These are phyloP conservation scores for Agrotis ipsilon DNA, from an alignment of 2,888 invertebrate species.

Conservation along the genomic window DNA sequence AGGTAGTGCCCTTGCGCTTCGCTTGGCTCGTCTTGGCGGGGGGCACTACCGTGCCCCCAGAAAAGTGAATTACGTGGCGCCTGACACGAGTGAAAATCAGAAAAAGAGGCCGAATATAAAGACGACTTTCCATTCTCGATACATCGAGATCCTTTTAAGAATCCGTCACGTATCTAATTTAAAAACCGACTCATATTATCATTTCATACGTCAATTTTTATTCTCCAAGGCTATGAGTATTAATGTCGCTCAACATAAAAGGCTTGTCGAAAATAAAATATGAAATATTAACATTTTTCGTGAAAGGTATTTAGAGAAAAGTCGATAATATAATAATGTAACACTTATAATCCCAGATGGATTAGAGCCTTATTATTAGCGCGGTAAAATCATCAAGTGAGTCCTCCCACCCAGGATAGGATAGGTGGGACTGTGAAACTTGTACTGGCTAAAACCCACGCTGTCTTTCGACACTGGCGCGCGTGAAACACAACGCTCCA, in stretches of 20 bases:
- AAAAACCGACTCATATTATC: background rate
- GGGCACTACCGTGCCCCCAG: no score
- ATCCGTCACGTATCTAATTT: conserved; percentile 1
- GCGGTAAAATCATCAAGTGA: no score
- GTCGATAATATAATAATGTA: background rate
- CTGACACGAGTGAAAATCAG: background rate
- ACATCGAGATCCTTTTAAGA: conserved; percentile 2
- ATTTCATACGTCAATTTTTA: conserved; percentile 9
- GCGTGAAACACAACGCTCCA: no score
- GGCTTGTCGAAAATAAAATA: background rate
- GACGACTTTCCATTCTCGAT: background rate
- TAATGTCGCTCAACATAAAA: background rate
- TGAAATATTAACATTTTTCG: background rate
- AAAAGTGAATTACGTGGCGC: no score
- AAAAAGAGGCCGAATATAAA: background rate
- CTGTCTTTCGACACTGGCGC: no score
- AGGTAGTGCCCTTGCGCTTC: no score
- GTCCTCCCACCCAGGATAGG: no score
- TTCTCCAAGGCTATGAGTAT: background rate
- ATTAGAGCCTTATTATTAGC: no score
- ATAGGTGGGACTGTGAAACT: no score
- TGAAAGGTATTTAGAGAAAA: background rate
- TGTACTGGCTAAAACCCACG: no score
- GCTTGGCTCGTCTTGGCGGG: no score
- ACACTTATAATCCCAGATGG: background rate